Conservation (phyloP, 92 coral and sea anemone species). For the Siderastrea siderea region DNA sequence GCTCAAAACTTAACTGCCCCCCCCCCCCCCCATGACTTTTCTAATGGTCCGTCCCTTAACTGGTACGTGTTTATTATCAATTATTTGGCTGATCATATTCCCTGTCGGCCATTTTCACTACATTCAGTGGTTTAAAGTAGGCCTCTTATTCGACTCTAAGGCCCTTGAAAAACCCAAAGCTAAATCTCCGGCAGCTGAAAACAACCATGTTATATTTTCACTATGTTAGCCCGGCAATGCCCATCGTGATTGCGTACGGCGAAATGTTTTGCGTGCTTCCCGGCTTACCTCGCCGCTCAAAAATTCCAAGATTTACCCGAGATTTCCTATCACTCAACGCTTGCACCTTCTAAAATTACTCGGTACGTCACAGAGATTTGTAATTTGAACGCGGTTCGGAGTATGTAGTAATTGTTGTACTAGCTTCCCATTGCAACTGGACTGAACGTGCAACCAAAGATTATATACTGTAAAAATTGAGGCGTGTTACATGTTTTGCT, state of each 20-base stretch:
- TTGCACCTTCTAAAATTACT: slow-evolving; percentile 6
- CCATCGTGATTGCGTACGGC: neutral
- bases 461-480: neutral
- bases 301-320: slow-evolving; percentile 5
- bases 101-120: too few relatives aligned
- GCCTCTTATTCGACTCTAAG: too few relatives aligned
- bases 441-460: slow-evolving; percentile 5
- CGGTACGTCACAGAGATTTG: slow-evolving; percentile 39
- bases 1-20: too few relatives aligned
- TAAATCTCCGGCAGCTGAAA: too few relatives aligned
- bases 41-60: too few relatives aligned
- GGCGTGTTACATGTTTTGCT: neutral
- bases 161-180: too few relatives aligned
- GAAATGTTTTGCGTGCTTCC: slow-evolving; percentile 31
- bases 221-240: neutral
- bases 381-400: slow-evolving; percentile 23
- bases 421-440: neutral
- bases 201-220: neutral
- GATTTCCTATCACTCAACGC: slow-evolving; percentile 21
- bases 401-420: neutral
- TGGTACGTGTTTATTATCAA: too few relatives aligned
- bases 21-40: too few relatives aligned
- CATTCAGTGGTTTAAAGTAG: too few relatives aligned
- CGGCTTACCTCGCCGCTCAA: neutral
- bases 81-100: too few relatives aligned